Conservation (phyloP, 2,888 invertebrate species). For the Parnassius apollo region DNA sequence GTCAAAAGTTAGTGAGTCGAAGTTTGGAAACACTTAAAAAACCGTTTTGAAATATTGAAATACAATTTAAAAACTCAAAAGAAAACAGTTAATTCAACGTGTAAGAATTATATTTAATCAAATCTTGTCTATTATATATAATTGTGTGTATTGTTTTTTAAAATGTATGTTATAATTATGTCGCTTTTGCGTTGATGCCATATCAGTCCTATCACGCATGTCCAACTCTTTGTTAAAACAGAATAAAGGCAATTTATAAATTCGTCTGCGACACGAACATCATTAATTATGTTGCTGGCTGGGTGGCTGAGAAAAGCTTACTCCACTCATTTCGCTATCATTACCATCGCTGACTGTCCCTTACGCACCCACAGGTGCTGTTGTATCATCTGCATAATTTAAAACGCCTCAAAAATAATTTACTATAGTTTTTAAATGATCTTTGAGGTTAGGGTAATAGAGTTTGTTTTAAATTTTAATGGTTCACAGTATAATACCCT, state of each 20-base stretch:
- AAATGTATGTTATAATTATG: slow-evolving; percentile 45
- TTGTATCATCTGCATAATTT: slow-evolving; percentile 32
- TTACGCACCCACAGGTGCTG: slow-evolving; percentile 51
- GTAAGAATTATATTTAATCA: too few species aligned
- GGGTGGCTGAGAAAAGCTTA: slow-evolving; percentile 81
- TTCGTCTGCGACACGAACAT: slow-evolving; percentile 76
- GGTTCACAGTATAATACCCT: slow-evolving; percentile 23
- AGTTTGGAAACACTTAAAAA: background rate
- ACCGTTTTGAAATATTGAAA: too few species aligned
- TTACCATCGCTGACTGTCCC: slow-evolving; percentile 67
- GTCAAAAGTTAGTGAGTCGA: background rate
- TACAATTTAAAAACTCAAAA: too few species aligned
- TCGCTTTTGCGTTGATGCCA: slow-evolving; percentile 49
- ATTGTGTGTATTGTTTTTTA: slow-evolving; percentile 11
- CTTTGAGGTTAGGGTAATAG: slow-evolving; percentile 24
- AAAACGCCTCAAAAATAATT: slow-evolving; percentile 29
- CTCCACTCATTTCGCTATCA: slow-evolving; percentile 79
- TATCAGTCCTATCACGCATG: slow-evolving; percentile 66
- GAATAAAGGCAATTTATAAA: slow-evolving; percentile 79
- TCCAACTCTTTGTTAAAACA: slow-evolving; percentile 66
- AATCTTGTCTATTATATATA: background rate
- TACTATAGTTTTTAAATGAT: slow-evolving; percentile 14
- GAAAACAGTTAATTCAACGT: too few species aligned
- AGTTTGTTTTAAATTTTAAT: slow-evolving; percentile 27
- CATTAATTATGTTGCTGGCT: slow-evolving; percentile 82